Base-by-base conservation (phyloP, 2,888 invertebrate species). In the Drosophila atripex region DNA sequence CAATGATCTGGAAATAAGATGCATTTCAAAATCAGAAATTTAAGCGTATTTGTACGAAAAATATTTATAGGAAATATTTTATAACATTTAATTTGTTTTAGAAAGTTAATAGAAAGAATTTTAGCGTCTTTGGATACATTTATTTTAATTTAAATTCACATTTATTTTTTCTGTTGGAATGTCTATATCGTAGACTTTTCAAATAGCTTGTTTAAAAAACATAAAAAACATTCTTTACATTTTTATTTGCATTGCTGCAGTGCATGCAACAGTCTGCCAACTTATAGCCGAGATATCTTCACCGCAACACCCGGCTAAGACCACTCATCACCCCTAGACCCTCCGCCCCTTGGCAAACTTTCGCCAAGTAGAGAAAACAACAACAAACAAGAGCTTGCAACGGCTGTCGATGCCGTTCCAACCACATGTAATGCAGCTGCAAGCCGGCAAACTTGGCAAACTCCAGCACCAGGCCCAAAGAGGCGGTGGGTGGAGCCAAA, bases 361-460 rank as follows among this genome's bases (percentile, higher is more conserved):
- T 68, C 18, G 18, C 50, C 71, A 71, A 70, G 50, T 43, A 71
- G 1, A 35, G 7, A 35, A n/a, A 35, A 35, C n/a, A n/a, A 35
- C 38, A 56, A 64, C 64, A 66, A 73, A 61, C 70, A 71, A 75
- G 64, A 63, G 61, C 76, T 65, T 75, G 72, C 78, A 75, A 68
- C 69, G 72, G 54, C 76, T 78, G 76, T 73, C 76, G 78, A 77
- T 77, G 76, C 58, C 64, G 66, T 32, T 50, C 43, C 49, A 43
- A 78, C 79, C 77, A 78, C 77, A 78, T 77, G 79, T 76, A 77
- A 71, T 77, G 74, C 79, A 78, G 74, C 79, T 63, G 64, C 75
- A 73, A 78, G 68, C 71, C 74, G 59, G 60, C 79, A 76, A 77
- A 78, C 74, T 78, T 78, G 73, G 64, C 65, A 58, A 71, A 77